Conservation (phyloP, 2,113 vertebrate species). For the Nycticebus coucang region DNA sequence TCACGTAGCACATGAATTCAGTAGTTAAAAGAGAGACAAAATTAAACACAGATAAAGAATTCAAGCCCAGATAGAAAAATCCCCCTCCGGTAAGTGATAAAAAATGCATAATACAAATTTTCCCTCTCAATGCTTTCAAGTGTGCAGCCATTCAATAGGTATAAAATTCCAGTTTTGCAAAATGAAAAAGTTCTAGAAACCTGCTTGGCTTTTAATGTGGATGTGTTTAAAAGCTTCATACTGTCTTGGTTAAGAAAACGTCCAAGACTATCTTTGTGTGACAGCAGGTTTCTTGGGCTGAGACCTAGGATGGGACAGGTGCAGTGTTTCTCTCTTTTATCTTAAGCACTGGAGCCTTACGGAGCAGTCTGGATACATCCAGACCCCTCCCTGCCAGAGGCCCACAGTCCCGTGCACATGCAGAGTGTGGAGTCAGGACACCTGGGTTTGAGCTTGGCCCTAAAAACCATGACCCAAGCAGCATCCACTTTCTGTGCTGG, state of each 20-base stretch:
- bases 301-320: not conserved
- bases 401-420: not conserved
- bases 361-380: not conserved
- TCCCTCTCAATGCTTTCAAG: not conserved
- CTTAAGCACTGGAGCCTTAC: too few species aligned
- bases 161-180: not conserved
- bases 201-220: not conserved
- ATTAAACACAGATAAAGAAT: not conserved
- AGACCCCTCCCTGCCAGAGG: too few species aligned
- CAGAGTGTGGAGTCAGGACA: not conserved
- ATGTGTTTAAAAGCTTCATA: not conserved
- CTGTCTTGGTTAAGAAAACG: not conserved
- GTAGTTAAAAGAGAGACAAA: not conserved
- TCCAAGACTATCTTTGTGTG: not conserved
- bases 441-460: not conserved
- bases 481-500: not conserved
- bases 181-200: not conserved
- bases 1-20: not conserved
- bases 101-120: not conserved
- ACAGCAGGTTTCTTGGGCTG: not conserved
- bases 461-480: not conserved
- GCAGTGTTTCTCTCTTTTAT: not conserved
- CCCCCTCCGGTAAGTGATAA: not conserved
- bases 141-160: not conserved
- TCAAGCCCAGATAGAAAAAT: not conserved